Conservation (phyloP, 2,888 invertebrate species). For the Gerris lacustris region DNA sequence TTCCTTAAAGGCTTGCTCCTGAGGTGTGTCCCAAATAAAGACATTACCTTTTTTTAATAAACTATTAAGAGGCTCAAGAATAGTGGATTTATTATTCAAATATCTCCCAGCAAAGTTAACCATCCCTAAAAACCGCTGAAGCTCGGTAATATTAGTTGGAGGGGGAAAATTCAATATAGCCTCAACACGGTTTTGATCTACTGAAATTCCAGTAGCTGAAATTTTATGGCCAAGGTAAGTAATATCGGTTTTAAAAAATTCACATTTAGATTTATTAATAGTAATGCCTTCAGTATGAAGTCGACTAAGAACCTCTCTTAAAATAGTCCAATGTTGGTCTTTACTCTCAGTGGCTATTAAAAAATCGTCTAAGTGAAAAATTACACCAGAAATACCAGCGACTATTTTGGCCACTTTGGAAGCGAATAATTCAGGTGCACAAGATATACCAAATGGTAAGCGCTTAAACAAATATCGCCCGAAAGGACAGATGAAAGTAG, state of each 20-base stretch:
- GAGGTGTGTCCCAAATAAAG: neutral
- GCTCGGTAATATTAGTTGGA: neutral
- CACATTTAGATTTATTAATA: neutral
- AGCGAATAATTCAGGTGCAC: neutral
- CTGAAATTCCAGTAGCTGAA: neutral
- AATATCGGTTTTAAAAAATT: neutral
- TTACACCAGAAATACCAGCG: neutral
- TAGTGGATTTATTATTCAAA: neutral
- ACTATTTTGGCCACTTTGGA: neutral
- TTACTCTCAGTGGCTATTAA: neutral
- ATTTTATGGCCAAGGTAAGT: neutral
- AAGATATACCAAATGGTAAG: neutral
- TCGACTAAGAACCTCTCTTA: neutral
- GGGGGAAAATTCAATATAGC: slow-evolving; percentile 5
- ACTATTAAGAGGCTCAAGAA: neutral
- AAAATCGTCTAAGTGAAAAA: neutral
- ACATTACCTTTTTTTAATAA: slow-evolving; percentile 1
- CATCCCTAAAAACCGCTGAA: neutral
- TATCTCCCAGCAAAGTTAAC: slow-evolving; percentile 4
- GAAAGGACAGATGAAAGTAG: neutral
- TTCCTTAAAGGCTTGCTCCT: neutral
- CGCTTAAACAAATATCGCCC: neutral
- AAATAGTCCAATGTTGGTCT: neutral
- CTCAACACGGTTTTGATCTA: slow-evolving; percentile 6
- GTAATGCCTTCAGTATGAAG: neutral